Evolutionary conservation across 2,797 vertebrate genomes (phyloP).

Genomic region (Hydrocynus forskahlii): DNA sequence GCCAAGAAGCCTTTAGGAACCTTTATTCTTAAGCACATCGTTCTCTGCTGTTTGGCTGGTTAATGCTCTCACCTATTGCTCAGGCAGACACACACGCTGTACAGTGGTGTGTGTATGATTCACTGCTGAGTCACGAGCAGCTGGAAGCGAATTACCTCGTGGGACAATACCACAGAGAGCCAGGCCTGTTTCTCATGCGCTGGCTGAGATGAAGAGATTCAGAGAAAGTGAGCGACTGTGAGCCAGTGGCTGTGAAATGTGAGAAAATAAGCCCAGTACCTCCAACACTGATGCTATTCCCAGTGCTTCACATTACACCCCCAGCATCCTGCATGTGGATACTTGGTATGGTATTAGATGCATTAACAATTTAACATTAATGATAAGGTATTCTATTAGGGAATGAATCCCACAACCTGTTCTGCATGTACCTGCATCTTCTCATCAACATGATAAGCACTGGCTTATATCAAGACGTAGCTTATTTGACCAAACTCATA

Average conservation of each 20-base stretch:
- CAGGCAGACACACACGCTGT: conserved; percentile 15
- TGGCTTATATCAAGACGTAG: conserved; percentile 18
- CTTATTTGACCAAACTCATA: conserved; percentile 13
- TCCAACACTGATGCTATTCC: conserved; percentile 19
- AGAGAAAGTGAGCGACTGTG: conserved; percentile 24
- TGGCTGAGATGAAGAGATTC: conserved; percentile 44
- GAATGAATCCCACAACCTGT: background rate
- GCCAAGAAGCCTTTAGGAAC: background rate
- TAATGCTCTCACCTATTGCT: conserved; percentile 35
- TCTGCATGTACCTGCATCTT: conserved; percentile 3
- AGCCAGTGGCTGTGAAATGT: conserved; percentile 40
- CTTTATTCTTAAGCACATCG: background rate
- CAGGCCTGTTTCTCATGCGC: conserved; percentile 40
- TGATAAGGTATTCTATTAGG: background rate
- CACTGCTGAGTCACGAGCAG: conserved; percentile 52
- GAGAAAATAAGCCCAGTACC: conserved; percentile 29
- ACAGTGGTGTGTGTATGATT: conserved; percentile 46
- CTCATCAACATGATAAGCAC: background rate
- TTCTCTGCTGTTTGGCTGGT: conserved; percentile 18
- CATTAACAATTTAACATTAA: background rate
- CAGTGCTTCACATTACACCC: conserved; percentile 4
- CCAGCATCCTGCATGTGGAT: background rate
- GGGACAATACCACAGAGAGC: conserved; percentile 40
- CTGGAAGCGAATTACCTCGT: conserved; percentile 36
- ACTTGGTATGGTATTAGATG: background rate